Base-by-base conservation (phyloP, 2,888 invertebrate genomes). In the Microctonus aethiopoides region DNA sequence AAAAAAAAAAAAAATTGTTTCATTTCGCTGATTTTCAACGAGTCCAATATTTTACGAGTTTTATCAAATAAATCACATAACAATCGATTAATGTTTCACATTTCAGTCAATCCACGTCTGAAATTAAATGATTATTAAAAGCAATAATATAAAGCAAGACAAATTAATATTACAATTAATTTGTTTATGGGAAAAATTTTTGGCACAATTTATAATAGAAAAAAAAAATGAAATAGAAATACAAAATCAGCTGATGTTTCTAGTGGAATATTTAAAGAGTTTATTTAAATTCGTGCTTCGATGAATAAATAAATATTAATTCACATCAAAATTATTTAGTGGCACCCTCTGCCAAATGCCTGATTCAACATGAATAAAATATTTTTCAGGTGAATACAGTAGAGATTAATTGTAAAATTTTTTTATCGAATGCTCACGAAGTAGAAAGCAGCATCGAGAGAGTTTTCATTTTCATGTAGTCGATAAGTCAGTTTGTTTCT, bases 401-500 rank as follows among this genome's bases (percentile, higher is more conserved):
- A 29, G 29, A n/a, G 41, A 16, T 34, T n/a, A 51, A 22, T 32
- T 59, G 51, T 7, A n/a, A 32, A 52, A 52, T 67, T 41, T 29
- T 51, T 9, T 20, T 32, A 46, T 67, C 60, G 6, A 22, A 66
- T 22, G 46, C 39, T 9, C 36, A 56, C 64, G 56, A 46, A 22
- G 46, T 16, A 68, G 39, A 56, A 41, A n/a, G n/a, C n/a, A n/a
- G n/a, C 34, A 24, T 26, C 22, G 22, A 26, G 29, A 54, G 10
- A 7, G 57, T 16, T 13, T 32, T 11, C 24, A 26, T 51, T 39
- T 46, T 46, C 29, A 62, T 20, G 24, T 52, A 46, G 57, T 68
- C 63, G 68, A 57, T 63, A 63, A 63, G 24, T 36, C 46, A 46
- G 61, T 34, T 34, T 54, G 54, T 26, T 26, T 16, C 20, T 4